Base-by-base conservation (phyloP, 1,140 invertebrate species). In the Apis cerana region DNA sequence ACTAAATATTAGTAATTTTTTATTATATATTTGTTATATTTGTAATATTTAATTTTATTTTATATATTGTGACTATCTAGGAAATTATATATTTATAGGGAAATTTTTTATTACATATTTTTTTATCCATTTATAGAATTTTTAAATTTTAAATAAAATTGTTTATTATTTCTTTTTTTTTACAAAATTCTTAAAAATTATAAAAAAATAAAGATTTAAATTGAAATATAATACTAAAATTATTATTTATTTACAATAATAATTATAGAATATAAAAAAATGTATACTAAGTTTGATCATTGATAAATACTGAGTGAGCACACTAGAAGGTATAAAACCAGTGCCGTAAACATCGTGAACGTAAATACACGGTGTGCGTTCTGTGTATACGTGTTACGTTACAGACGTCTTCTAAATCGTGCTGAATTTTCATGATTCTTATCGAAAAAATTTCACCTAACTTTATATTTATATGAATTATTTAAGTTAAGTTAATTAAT, bases 291-390 rank as follows among this genome's bases (percentile, higher is more conserved):
- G 72, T 69, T 64, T 64, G 75, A 61, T 69, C 77, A 81, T 88
- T 80, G 72, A 69, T 71, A 56, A 67, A 52, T 50, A 54, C 33
- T 52, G 80, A 82, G 71, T 58, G 56, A 64, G n/a, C 79, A 33
- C 56, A 84, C 82, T 85, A 84, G 64, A 65, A 75, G 52, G 64
- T 33, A 65, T 64, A 65, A 33, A 23, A 68, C 59, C 88, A 84
- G 85, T 88, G 88, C 80, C 82, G 87, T 90, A 89, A 91, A 91
- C 88, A 90, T 81, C 77, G 88, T 79, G 86, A 78, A 79, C 68
- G 78, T 88, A 88, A 88, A 83, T 88, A 85, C 52, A 85, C 71
- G 70, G 75, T 75, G 59, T 71, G 59, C 75, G 75, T 72, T 84
- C 68, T 62, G 77, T 87, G 81, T 84, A 79, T 87, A 83, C 85